A percentile compares a stretch with the other conserved stretches of the same genome.
Evolutionary conservation across 2,888 invertebrate genomes (phyloP).

Genomic region (Plemyria rubiginata): DNA sequence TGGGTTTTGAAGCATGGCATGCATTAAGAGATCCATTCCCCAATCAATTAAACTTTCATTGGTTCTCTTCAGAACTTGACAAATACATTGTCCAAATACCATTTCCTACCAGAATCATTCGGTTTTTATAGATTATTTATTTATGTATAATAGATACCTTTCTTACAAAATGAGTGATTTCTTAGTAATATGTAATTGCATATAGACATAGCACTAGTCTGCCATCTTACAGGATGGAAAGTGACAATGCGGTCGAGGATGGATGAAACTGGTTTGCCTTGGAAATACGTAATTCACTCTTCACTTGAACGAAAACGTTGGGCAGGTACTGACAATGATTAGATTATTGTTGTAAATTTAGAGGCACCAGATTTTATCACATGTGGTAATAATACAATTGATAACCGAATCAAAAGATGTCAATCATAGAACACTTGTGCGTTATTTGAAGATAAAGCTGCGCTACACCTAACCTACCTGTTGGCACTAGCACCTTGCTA

Average conservation of each 20-base stretch:
- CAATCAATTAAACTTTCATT: slow-evolving; percentile 6
- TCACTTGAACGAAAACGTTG: slow-evolving; percentile 3
- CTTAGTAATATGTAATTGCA: slow-evolving; percentile 2
- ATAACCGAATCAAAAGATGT: slow-evolving; percentile 36
- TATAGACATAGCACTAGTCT: slow-evolving; percentile 4
- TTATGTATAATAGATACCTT: not conserved
- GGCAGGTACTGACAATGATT: slow-evolving; percentile 8
- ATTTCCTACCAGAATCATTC: not conserved
- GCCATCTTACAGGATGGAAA: slow-evolving; percentile 14
- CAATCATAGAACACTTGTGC: slow-evolving; percentile 38
- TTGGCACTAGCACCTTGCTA: slow-evolving; percentile 50
- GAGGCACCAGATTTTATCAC: slow-evolving; percentile 21
- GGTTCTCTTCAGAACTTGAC: slow-evolving; percentile 5
- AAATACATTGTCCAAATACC: not conserved
- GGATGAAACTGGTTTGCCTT: slow-evolving; percentile 25
- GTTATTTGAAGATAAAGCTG: slow-evolving; percentile 38
- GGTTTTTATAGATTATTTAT: not conserved
- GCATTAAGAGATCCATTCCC: slow-evolving; percentile 34
- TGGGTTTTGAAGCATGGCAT: slow-evolving; percentile 61
- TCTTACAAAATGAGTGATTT: not conserved
- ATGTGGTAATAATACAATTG: slow-evolving; percentile 29
- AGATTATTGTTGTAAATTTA: slow-evolving; percentile 6
- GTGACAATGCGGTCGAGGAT: slow-evolving; percentile 16
- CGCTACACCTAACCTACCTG: slow-evolving; percentile 37
- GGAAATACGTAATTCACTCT: slow-evolving; percentile 13